Conservation (phyloP, 2,888 invertebrate genomes). For the Teinopalpus imperialis region DNA sequence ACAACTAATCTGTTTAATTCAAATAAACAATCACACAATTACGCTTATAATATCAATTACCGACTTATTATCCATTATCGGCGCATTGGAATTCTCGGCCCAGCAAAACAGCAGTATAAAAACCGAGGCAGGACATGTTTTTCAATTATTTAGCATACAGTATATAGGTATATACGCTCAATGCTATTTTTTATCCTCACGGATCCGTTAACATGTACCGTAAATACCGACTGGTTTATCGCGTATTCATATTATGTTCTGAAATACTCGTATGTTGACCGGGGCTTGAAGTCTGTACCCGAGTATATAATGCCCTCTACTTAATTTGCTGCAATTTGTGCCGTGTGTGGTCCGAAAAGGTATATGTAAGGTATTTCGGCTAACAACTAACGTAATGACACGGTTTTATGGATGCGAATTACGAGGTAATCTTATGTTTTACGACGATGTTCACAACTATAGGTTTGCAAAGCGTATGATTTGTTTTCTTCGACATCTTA, state of each 20-base stretch:
- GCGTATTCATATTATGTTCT: conserved; percentile 24
- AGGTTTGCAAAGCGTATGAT: too few relatives aligned
- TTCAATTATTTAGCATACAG: conserved; percentile 22
- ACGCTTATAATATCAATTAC: conserved; percentile 11
- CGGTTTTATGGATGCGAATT: conserved; percentile 12
- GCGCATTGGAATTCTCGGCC: neutral
- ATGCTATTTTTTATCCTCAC: conserved; percentile 26
- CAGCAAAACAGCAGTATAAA: conserved; percentile 2
- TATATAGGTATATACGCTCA: conserved; percentile 1
- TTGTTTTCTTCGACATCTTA: too few relatives aligned
- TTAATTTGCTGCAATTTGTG: conserved; percentile 33
- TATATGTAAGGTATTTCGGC: conserved; percentile 19
- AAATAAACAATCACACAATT: conserved; percentile 13
- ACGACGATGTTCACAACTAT: neutral
- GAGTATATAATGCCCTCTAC: conserved; percentile 13
- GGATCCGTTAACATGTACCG: conserved; percentile 35
- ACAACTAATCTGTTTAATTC: neutral
- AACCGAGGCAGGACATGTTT: conserved; percentile 9
- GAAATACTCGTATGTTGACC: too few relatives aligned
- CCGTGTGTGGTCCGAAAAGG: conserved; percentile 31
- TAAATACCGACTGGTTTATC: conserved; percentile 34
- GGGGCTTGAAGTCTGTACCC: too few relatives aligned
- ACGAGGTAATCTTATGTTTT: conserved; percentile 21
- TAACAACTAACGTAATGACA: conserved; percentile 23
- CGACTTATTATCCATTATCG: conserved; percentile 1